Evolutionary conservation across 1,140 invertebrate genomes (phyloP), one percentile per base, ranked within the genome.

Genomic region (Bombus sylvicola): DNA sequence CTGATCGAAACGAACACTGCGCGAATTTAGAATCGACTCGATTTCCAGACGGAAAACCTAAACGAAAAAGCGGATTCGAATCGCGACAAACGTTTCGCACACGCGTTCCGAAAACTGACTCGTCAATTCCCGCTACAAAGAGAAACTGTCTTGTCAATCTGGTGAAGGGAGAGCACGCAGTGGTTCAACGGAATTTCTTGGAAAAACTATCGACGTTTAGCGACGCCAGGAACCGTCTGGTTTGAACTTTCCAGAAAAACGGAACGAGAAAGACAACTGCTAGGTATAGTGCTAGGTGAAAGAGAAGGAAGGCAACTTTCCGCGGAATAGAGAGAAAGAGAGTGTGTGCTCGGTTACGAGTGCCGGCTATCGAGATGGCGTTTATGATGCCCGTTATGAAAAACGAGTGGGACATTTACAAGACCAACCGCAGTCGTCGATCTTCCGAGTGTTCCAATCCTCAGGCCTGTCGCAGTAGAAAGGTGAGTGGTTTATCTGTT

Each of bases 321-420:
- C 76, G 57, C 34, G 64, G 62, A 62, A 72, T 37, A 78, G 25
- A 75, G 39, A 39, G 57, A 47, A 78, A 71, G 47, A 87, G 39
- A 53, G 83, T 68, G 81, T 66, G 59, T 72, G 59, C 53, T 72
- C 64, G 57, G 34, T 53, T 10, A 75, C 59, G 82, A 73, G 81
- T 76, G 47, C 57, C 86, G 73, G 83, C 73, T 80, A 69, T 84
- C 92, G 93, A 96, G 94, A 98, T 98, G 98, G 98, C 98, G 96
- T 98, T 98, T 95, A 98, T 98, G 98, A 98, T 98, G 97, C 98
- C 98, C 64, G 98, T 98, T 87, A 97, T 98, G 94, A 98, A 98
- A 96, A 98, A 98, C 95, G 97, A 98, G 95, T 98, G 97, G 96
- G 97, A 98, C 94, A 98, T 98, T 94, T 98, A 98, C 96, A 98